These are phyloP conservation scores for Diadegma fenestrale DNA, from an alignment of 2,888 invertebrate species.

Conservation along the genomic window DNA sequence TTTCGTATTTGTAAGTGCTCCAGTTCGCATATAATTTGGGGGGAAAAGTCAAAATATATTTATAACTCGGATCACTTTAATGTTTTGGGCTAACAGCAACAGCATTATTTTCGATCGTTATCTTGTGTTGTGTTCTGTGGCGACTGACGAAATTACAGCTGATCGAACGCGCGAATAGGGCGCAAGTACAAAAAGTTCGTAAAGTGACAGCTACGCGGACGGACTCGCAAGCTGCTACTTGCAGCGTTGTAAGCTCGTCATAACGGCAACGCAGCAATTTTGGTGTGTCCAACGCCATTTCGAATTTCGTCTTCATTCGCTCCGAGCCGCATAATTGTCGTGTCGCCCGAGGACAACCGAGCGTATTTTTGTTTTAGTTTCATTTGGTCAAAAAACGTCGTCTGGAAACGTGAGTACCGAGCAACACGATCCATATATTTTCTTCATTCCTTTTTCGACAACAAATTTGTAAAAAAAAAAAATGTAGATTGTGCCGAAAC, in stretches of 20 bases:
- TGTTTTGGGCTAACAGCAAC: conserved; percentile 9
- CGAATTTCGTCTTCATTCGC: conserved; percentile 31
- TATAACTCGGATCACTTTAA: conserved; percentile 6
- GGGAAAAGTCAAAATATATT: not conserved
- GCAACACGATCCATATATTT: conserved; percentile 8
- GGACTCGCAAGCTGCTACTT: not conserved
- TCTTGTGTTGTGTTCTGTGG: conserved; percentile 6
- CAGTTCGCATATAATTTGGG: not conserved
- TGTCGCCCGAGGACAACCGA: conserved; percentile 60
- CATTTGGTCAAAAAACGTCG: conserved; percentile 63
- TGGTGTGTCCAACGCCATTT: conserved; percentile 59
- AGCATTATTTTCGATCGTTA: conserved; percentile 26
- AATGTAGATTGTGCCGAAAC: not conserved
- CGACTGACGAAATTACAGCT: conserved; percentile 34
- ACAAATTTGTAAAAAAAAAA: not conserved
- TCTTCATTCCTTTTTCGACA: not conserved
- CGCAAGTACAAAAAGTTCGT: conserved; percentile 8
- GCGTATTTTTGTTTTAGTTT: conserved; percentile 60
- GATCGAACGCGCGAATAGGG: conserved; percentile 24
- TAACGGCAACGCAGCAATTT: not conserved
- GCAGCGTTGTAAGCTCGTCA: too few relatives aligned
- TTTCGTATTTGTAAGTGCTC: not conserved
- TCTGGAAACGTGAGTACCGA: conserved; percentile 68
- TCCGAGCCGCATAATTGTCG: conserved; percentile 46
- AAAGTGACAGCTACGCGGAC: not conserved